A percentile compares a stretch with the other conserved stretches of the same genome.
Evolutionary conservation across 2,888 invertebrate genomes (phyloP).

Genomic region (Lydus trimaculatus): DNA sequence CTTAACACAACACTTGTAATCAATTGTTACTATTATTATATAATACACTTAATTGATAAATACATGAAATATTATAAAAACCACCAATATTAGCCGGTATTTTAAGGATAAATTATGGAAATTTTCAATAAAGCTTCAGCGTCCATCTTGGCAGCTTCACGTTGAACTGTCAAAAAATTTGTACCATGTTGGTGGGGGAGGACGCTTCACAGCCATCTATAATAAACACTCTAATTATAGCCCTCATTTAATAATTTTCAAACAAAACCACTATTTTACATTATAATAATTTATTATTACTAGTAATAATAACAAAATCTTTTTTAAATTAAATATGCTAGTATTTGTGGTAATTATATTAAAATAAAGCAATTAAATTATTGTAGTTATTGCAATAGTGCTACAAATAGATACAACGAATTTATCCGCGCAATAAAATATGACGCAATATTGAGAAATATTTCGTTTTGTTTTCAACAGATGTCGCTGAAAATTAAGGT

Average conservation of each 20-base stretch:
- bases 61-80: not conserved
- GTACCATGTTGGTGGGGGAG: not conserved
- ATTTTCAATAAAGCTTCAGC: not conserved
- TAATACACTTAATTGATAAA: not conserved
- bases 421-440: conserved; percentile 6
- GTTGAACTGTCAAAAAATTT: conserved; percentile 2
- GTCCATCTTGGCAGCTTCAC: conserved; percentile 8
- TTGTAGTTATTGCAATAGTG: not conserved
- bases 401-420: not conserved
- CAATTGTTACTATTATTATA: not conserved
- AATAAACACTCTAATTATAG: not conserved
- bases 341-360: too few species aligned
- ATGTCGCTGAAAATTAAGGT: not conserved
- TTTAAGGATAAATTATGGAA: not conserved
- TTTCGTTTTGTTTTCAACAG: not conserved
- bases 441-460: not conserved
- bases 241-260: not conserved
- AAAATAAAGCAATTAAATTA: not conserved
- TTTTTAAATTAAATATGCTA: too few species aligned
- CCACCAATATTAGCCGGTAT: conserved; percentile 8
- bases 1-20: conserved; percentile 5
- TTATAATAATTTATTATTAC: too few species aligned
- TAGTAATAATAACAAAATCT: too few species aligned
- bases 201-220: not conserved
- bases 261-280: not conserved